Evolutionary conservation across 92 coral and sea anemone species (phyloP).

Genomic region (Siderastrea siderea): DNA sequence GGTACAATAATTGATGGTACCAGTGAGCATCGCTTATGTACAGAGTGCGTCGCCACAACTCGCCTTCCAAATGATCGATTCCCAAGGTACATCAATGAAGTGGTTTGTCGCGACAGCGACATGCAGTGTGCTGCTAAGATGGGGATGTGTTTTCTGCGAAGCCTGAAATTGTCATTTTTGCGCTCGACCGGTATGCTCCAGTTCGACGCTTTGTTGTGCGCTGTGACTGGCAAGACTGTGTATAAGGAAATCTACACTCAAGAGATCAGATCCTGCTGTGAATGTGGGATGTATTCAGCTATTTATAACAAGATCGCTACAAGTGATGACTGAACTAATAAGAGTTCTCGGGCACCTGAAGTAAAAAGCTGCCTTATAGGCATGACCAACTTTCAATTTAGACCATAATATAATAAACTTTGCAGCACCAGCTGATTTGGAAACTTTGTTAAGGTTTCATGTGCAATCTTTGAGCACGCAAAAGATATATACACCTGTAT

Average conservation of each 20-base stretch:
- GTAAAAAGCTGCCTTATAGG: neutral
- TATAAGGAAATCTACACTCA: conserved; percentile 31
- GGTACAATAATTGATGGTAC: conserved; percentile 33
- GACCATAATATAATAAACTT: too few relatives aligned
- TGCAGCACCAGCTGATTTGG: too few relatives aligned
- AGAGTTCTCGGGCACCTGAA: neutral
- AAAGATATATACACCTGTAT: too few relatives aligned
- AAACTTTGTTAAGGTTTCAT: too few relatives aligned
- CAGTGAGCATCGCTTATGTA: conserved; percentile 46
- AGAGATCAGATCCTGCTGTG: conserved; percentile 43
- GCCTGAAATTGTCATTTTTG: conserved; percentile 28
- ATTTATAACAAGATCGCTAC: conserved; percentile 1
- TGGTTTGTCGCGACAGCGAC: conserved; percentile 49
- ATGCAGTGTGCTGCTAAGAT: conserved; percentile 4
- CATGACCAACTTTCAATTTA: too few relatives aligned
- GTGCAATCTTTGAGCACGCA: too few relatives aligned
- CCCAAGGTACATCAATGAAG: conserved; percentile 76
- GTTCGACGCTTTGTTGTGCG: conserved; percentile 3
- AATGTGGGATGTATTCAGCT: conserved; percentile 19
- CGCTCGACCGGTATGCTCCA: conserved; percentile 17
- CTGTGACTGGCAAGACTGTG: conserved; percentile 26
- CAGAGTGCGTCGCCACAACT: conserved; percentile 63
- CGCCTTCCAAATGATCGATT: conserved; percentile 25
- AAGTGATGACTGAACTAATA: neutral
- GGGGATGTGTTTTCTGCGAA: conserved; percentile 36